Conservation (phyloP, 2,113 vertebrate genomes). For the Scomber japonicus region DNA sequence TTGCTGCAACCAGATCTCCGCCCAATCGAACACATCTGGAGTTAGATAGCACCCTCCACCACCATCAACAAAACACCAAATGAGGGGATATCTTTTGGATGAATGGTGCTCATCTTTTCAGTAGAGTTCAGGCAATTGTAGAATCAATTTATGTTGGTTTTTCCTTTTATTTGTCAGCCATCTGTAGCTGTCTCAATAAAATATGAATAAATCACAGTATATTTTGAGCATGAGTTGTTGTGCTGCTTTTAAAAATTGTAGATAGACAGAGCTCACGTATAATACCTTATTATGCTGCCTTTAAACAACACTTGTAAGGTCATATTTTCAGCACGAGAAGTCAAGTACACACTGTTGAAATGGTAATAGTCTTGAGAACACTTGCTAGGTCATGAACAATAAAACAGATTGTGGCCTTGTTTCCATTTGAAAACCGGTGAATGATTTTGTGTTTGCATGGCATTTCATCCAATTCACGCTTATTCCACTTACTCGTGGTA, state of each 20-base stretch:
- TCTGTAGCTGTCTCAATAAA: no score
- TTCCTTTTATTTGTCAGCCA: no score
- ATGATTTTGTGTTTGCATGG: neutral
- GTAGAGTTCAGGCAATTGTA: no score
- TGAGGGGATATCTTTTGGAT: no score
- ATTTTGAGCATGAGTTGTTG: constrained; percentile 3
- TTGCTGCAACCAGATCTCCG: no score
- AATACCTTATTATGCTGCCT: constrained; percentile 12
- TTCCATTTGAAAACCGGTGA: neutral
- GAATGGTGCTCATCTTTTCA: no score
- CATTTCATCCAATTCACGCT: no score
- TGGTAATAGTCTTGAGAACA: neutral
- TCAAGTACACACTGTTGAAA: constrained; percentile 32
- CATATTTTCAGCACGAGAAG: constrained; percentile 8
- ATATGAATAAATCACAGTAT: neutral
- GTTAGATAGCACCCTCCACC: no score
- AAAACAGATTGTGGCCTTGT: neutral
- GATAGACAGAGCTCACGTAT: neutral
- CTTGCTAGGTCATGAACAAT: constrained; percentile 8
- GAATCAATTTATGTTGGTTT: no score
- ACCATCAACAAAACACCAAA: no score
- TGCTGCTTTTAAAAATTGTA: constrained; percentile 4
- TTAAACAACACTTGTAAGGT: constrained; percentile 16
- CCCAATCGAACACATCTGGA: no score
- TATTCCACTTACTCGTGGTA: neutral